Base-by-base conservation (phyloP, 2,797 vertebrate genomes). In the Nannoperca obscura region DNA sequence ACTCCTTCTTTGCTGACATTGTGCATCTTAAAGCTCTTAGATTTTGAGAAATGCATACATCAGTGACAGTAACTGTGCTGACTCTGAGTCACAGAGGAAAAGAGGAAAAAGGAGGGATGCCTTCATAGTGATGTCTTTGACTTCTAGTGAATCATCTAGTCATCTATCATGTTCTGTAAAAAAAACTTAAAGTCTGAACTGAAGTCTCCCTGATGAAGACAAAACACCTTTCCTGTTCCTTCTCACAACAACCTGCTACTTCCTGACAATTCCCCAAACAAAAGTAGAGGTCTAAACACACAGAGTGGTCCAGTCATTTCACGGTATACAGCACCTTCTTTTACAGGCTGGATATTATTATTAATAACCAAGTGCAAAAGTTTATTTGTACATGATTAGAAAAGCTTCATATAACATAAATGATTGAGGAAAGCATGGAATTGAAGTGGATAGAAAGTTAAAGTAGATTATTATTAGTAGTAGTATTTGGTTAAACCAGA, bases 151-250 rank as follows among this genome's bases (percentile, higher is more conserved):
- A 27, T 27, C 24, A 27, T 27, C 24, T 27, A 27, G n/a, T 27
- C 24, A n/a, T 74, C 13, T 61, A 34, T 46, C 0, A 24, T 27
- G 24, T 65, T 68, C 61, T 66, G 65, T 54, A 50, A n/a, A 82
- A 73, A 76, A 24, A 27, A 27, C 24, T 27, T 27, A 27, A 27
- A 27, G 24, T 27, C 24, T 27, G 24, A 27, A 58, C 24, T 74
- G 62, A 68, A 50, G 58, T 57, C n/a, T 80, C 20, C 52, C 44
- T 58, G 57, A 82, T 70, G 58, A 85, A 88, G 63, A 88, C 49
- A 57, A 83, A 80, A 10, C 58, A 49, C 42, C 49, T 47, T 80
- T 82, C 63, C 24, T 58, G 58, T 66, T 84, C 1, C 22, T 71
- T 24, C 42, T 79, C 47, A 71, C 49, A 59, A 57, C 46, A 58